Base-by-base conservation (phyloP, 2,113 vertebrate species). In the Saccopteryx bilineata region DNA sequence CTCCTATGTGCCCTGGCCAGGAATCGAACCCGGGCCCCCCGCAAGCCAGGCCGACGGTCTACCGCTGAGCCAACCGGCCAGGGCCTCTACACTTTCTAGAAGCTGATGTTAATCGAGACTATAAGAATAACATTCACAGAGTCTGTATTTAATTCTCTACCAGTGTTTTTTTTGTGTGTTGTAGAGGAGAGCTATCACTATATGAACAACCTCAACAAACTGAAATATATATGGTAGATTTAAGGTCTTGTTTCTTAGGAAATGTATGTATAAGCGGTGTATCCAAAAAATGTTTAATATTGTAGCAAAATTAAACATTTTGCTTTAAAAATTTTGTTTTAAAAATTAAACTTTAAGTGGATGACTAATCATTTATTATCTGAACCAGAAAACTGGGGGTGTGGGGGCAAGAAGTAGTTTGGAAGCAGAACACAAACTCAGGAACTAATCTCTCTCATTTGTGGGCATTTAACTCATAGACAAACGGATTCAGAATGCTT, bases 21-120 rank as follows among this genome's bases (percentile, higher is more conserved):
- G n/a, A n/a, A n/a, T n/a, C n/a, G n/a, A n/a, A n/a, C n/a, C n/a
- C n/a, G n/a, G n/a, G n/a, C n/a, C n/a, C n/a, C n/a, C n/a, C n/a
- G n/a, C n/a, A n/a, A n/a, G n/a, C n/a, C n/a, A n/a, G n/a, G n/a
- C n/a, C n/a, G n/a, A n/a, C n/a, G n/a, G n/a, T n/a, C n/a, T n/a
- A n/a, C n/a, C n/a, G n/a, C n/a, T n/a, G n/a, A n/a, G n/a, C n/a
- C n/a, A n/a, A n/a, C n/a, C n/a, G n/a, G n/a, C n/a, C n/a, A n/a
- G n/a, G n/a, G n/a, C n/a, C 14, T 80, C n/a, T 80, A 75, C 28
- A 74, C 50, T 69, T 82, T 83, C 50, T 60, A 72, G 71, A 93
- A 83, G 21, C 54, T n/a, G 24, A 63, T 33, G 15, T 78, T 56
- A 90, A 39, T 33, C 39, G 10, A 65, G 33, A 33, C 56, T 39